Conservation (phyloP, 2,113 vertebrate genomes). For the Lates calcarifer region DNA sequence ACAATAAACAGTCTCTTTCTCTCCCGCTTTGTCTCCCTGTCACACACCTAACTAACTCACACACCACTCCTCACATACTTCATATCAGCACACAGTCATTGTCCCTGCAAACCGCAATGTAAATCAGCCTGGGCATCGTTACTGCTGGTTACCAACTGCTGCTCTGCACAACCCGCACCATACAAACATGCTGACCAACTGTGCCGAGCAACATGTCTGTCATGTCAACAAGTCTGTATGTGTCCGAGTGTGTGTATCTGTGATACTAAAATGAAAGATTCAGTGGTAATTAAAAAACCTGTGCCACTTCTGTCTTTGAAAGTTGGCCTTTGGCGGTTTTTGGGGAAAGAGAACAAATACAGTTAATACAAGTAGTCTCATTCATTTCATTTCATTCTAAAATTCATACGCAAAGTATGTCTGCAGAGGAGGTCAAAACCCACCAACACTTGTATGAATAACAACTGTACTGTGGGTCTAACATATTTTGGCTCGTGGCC, state of each 20-base stretch:
- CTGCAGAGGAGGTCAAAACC: background rate
- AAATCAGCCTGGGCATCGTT: constrained; percentile 45
- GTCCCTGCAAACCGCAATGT: constrained; percentile 29
- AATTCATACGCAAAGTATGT: background rate
- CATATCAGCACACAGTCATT: constrained; percentile 48
- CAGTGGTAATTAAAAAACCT: background rate
- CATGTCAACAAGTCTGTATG: background rate
- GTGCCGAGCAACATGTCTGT: constrained; percentile 10
- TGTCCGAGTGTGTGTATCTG: background rate
- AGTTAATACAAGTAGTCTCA: background rate
- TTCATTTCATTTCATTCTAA: background rate
- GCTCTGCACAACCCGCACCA: background rate
- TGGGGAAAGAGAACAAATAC: background rate
- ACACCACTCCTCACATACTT: background rate
- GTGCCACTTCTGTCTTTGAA: background rate
- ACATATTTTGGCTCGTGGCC: background rate
- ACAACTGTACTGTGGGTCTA: background rate
- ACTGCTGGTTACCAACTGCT: constrained; percentile 46
- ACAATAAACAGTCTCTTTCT: constrained; percentile 1
- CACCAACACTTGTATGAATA: background rate
- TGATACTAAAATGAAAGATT: background rate
- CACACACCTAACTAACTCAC: constrained; percentile 21
- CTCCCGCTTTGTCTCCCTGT: constrained; percentile 4
- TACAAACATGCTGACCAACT: constrained; percentile 26
- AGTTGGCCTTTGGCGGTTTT: background rate